A percentile compares a stretch with the other conserved stretches of the same genome.
Evolutionary conservation across 2,888 invertebrate genomes (phyloP).

Genomic region (Agrotis puta): DNA sequence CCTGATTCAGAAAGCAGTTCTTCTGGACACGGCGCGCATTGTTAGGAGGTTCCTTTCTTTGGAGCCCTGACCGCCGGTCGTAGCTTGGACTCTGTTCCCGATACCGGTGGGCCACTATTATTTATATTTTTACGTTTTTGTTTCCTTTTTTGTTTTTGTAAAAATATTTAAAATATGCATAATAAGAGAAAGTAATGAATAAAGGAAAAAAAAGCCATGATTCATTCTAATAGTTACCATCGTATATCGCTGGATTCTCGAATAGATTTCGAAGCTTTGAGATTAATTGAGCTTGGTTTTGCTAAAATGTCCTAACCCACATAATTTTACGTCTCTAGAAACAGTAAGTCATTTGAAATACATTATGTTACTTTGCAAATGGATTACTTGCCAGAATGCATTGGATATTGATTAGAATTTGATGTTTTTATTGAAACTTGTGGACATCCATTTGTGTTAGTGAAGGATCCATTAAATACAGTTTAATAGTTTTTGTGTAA

Average conservation of each 20-base stretch:
- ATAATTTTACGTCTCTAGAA: neutral
- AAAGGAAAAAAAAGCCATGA: too few relatives aligned
- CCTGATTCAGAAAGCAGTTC: too few relatives aligned
- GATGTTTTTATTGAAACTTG: conserved; percentile 33
- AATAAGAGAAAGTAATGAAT: too few relatives aligned
- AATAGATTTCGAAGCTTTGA: neutral
- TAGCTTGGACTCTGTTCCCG: too few relatives aligned
- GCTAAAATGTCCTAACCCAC: too few relatives aligned
- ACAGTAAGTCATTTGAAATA: conserved; percentile 3
- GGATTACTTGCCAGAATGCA: conserved; percentile 1
- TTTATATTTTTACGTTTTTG: too few relatives aligned
- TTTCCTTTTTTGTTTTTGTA: too few relatives aligned
- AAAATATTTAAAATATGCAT: too few relatives aligned
- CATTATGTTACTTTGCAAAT: neutral
- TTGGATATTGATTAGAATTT: conserved; percentile 6
- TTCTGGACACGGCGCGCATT: too few relatives aligned
- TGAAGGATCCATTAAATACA: conserved; percentile 35
- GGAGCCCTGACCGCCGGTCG: too few relatives aligned
- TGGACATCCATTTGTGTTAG: conserved; percentile 27
- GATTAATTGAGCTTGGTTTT: neutral
- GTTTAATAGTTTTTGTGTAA: conserved; percentile 43
- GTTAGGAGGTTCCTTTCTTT: too few relatives aligned
- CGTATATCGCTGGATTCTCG: neutral
- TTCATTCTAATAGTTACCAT: conserved; percentile 29
- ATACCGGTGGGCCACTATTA: too few relatives aligned